Evolutionary conservation across 2,888 invertebrate species (phyloP).

Genomic region (Acrobasis repandana): DNA sequence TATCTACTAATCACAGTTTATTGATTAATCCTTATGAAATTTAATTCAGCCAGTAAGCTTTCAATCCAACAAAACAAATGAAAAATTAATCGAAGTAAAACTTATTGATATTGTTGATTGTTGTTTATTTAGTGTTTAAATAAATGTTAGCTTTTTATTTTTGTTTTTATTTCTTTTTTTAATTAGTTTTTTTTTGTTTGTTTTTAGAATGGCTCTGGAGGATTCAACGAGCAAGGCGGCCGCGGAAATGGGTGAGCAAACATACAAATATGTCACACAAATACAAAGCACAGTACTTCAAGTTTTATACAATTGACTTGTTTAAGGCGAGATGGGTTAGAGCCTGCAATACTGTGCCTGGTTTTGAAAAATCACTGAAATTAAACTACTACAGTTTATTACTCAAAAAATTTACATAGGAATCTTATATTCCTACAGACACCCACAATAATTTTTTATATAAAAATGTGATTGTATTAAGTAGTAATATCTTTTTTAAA

Average conservation of each 20-base stretch:
- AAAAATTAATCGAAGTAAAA: slow-evolving; percentile 40
- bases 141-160: slow-evolving; percentile 62
- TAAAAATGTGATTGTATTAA: too few relatives aligned
- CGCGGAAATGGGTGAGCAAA: slow-evolving; percentile 91
- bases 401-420: too few relatives aligned
- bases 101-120: slow-evolving; percentile 34
- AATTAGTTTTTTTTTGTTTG: slow-evolving; percentile 84
- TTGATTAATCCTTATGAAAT: too few relatives aligned
- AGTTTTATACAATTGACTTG: too few relatives aligned
- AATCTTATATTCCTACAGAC: too few relatives aligned
- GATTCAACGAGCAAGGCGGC: slow-evolving; percentile 89
- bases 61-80: slow-evolving; percentile 29
- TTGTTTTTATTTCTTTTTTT: slow-evolving; percentile 55
- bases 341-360: too few relatives aligned
- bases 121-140: slow-evolving; percentile 48
- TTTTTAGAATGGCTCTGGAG: slow-evolving; percentile 93
- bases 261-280: background rate
- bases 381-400: too few relatives aligned
- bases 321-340: too few relatives aligned
- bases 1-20: too few relatives aligned
- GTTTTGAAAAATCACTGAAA: too few relatives aligned
- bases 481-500: too few relatives aligned
- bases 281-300: background rate
- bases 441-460: too few relatives aligned
- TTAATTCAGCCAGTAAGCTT: background rate